Percentiles rank a stretch among this genome's conserved stretches.
Conservation (phyloP, 2,888 invertebrate genomes). For the Synergus itoensis region DNA sequence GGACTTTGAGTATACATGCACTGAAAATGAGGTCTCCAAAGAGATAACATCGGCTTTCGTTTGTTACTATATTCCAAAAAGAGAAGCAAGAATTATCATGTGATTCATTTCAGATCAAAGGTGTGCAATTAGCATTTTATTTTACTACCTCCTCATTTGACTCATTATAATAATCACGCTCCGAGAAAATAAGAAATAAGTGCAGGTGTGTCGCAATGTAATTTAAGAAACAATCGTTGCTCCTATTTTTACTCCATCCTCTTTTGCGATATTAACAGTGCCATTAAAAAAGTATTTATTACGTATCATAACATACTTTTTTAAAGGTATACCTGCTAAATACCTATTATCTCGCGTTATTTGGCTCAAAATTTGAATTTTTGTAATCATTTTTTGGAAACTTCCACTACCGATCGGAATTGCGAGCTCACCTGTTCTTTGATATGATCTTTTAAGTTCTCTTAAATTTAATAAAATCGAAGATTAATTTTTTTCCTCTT, state of each 20-base stretch:
- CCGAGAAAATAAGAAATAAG: not conserved
- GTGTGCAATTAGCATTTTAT: slow-evolving; percentile 22
- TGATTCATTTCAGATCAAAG: slow-evolving; percentile 26
- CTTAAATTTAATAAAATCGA: no score
- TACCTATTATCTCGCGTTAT: no score
- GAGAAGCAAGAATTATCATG: slow-evolving; percentile 19
- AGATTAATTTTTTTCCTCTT: no score
- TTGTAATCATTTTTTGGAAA: no score
- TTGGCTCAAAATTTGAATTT: no score
- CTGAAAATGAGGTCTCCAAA: slow-evolving; percentile 40
- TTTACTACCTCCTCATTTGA: slow-evolving; percentile 7
- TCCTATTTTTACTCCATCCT: not conserved
- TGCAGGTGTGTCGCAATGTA: not conserved
- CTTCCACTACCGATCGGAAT: no score
- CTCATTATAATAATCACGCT: slow-evolving; percentile 14
- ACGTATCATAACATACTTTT: no score
- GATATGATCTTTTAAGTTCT: no score
- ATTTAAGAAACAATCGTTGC: not conserved
- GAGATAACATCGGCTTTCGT: slow-evolving; percentile 38
- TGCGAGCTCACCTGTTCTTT: no score
- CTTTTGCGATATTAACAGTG: not conserved
- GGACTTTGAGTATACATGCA: slow-evolving; percentile 36
- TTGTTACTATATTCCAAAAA: slow-evolving; percentile 27
- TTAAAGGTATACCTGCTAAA: no score
- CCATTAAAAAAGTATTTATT: no score